These are phyloP conservation scores for Athene cunicularia DNA, from an alignment of 2,113 vertebrate species.

Conservation along the genomic window DNA sequence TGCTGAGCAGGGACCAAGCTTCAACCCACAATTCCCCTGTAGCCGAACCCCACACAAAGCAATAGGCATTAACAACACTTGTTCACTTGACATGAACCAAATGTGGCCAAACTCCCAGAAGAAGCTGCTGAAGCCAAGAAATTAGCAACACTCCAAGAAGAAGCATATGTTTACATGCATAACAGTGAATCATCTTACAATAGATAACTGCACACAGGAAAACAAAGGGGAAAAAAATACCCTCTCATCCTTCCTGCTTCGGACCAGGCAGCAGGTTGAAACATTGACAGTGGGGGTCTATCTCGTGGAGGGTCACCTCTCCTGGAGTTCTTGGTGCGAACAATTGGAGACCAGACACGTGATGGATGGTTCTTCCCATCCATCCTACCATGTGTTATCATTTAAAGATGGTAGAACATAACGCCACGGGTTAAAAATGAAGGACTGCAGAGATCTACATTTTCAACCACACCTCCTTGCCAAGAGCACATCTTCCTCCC, in stretches of 20 bases:
- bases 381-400: background rate
- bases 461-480: background rate
- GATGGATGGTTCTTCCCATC: background rate
- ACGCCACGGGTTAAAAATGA: rapidly evolving
- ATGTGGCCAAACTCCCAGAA: background rate
- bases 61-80: background rate
- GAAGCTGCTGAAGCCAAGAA: constrained; percentile 12
- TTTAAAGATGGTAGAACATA: background rate
- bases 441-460: rapidly evolving
- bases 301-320: rapidly evolving
- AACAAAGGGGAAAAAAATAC: background rate
- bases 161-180: background rate
- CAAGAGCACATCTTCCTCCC: background rate
- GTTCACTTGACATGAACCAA: background rate
- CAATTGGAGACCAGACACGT: rapidly evolving
- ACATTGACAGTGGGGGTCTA: rapidly evolving
- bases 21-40: background rate
- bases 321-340: background rate
- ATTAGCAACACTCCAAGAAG: background rate
- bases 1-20: background rate
- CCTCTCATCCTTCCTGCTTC: background rate
- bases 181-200: background rate
- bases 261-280: background rate
- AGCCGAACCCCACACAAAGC: background rate
- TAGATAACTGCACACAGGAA: background rate